Conservation (phyloP, 1,140 invertebrate species). For the Leptinotarsa defecta region DNA sequence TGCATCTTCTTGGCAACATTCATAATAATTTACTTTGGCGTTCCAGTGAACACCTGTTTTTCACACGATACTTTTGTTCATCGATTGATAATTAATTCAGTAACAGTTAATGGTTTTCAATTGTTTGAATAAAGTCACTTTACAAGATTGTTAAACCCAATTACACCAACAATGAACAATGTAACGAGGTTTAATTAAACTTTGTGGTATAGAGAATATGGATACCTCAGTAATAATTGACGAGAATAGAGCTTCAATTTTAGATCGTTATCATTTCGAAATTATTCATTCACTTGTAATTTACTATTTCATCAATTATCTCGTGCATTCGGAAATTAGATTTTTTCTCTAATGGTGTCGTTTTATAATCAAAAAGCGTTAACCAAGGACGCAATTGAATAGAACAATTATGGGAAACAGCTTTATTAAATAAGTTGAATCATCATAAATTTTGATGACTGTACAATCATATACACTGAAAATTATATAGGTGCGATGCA, state of each 20-base stretch:
- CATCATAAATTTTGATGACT: no score
- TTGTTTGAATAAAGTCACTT: background rate
- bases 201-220: background rate
- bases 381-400: background rate
- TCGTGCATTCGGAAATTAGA: background rate
- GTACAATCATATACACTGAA: no score
- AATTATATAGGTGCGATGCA: no score
- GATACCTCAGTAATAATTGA: background rate
- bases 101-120: background rate
- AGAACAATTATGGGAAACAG: background rate
- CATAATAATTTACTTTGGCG: no score
- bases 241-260: background rate
- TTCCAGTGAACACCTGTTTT: no score
- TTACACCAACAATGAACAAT: background rate
- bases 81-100: conserved; percentile 1
- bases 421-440: no score
- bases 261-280: background rate
- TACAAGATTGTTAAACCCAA: conserved; percentile 3
- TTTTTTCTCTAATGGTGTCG: background rate
- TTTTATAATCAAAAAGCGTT: background rate
- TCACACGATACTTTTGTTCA: background rate
- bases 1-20: no score
- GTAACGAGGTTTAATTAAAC: background rate
- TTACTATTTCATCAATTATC: background rate
- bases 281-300: background rate